Conservation (phyloP, 2,113 vertebrate species). For the Psophia crepitans region DNA sequence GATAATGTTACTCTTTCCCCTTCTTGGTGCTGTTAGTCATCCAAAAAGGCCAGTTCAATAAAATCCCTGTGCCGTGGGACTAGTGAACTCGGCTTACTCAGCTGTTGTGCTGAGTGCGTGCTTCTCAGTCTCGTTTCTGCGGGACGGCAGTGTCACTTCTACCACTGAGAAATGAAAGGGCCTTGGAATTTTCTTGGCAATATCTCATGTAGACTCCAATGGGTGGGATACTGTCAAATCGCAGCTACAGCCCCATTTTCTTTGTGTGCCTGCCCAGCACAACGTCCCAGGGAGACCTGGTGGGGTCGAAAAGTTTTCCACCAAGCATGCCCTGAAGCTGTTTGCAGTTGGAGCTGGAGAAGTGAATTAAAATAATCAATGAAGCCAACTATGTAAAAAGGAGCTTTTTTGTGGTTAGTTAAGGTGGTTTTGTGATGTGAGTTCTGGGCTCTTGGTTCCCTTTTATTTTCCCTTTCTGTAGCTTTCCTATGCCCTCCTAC, state of each 20-base stretch:
- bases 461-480: neutral
- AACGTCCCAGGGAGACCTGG: neutral
- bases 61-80: neutral
- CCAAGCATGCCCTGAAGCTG: neutral
- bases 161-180: neutral
- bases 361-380: slow-evolving; percentile 27
- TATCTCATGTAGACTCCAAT: neutral
- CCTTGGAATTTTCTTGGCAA: neutral
- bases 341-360: neutral
- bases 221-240: neutral
- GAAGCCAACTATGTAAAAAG: neutral
- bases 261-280: neutral
- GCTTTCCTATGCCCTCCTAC: neutral
- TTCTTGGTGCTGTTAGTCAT: neutral
- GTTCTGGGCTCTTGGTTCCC: neutral
- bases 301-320: neutral
- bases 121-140: neutral
- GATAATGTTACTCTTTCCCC: neutral
- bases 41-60: neutral
- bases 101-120: neutral
- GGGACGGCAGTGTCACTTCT: neutral
- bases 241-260: neutral
- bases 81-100: neutral
- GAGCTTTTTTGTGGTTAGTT: neutral
- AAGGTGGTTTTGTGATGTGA: neutral